Conservation (phyloP, 2,797 vertebrate genomes). For the Sebastes taczanowskii region DNA sequence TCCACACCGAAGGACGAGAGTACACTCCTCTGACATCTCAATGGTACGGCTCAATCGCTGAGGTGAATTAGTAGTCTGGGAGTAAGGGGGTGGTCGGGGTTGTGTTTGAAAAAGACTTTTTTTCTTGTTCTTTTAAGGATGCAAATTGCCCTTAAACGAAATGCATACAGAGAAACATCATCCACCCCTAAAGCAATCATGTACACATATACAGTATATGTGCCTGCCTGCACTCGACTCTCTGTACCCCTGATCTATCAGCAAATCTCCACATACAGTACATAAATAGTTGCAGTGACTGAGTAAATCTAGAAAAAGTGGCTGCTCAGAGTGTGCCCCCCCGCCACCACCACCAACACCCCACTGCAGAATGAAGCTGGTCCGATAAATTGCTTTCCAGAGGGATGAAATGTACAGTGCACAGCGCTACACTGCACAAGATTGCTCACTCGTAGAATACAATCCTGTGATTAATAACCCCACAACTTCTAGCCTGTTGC, state of each 20-base stretch:
- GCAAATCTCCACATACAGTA: constrained; percentile 19
- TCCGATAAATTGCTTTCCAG: constrained; percentile 62
- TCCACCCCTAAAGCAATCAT: background rate
- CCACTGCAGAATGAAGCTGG: constrained; percentile 43
- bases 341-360: background rate
- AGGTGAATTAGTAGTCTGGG: constrained; percentile 31
- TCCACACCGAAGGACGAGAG: constrained; percentile 49
- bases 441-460: constrained; percentile 56
- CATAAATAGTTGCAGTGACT: constrained; percentile 39
- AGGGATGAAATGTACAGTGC: constrained; percentile 51
- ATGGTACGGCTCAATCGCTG: constrained; percentile 40
- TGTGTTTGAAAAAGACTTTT: background rate
- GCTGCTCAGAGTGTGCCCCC: background rate
- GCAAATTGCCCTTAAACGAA: background rate
- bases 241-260: background rate
- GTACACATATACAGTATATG: background rate
- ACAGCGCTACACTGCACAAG: constrained; percentile 35
- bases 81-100: background rate
- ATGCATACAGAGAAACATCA: background rate
- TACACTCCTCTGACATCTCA: constrained; percentile 59
- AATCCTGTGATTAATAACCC: constrained; percentile 71
- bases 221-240: background rate
- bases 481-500: constrained; percentile 38
- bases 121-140: background rate
- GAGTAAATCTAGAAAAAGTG: constrained; percentile 27